phyloP scores from a whole-genome alignment of 2,797 vertebrate genomes.

The Pangasius mekongensis region DNA sequence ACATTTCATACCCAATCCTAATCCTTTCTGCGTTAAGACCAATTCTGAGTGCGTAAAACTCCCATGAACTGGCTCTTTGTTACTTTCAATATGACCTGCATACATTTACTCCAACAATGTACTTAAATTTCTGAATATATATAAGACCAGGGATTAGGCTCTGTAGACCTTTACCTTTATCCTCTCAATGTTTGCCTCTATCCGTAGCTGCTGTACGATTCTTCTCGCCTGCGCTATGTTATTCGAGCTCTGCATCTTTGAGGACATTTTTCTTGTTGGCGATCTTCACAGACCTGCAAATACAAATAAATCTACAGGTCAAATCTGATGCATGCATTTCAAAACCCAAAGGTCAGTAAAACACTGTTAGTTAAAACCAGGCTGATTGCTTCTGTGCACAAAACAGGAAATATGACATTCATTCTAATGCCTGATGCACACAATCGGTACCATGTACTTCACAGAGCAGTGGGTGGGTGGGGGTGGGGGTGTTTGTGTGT shows the following conservation, averaged over 20 bases:
- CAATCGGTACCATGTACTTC: background rate
- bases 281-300: conserved; percentile 49
- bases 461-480: background rate
- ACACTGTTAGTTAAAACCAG: background rate
- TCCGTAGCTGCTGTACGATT: conserved; percentile 86
- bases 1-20: background rate
- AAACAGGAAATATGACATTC: background rate
- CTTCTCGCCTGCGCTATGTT: conserved; percentile 83
- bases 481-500: too few relatives aligned
- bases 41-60: background rate
- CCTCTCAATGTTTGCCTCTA: conserved; percentile 89
- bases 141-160: background rate
- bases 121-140: background rate
- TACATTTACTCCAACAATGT: background rate
- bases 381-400: background rate
- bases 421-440: background rate
- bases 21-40: background rate
- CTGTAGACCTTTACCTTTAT: conserved; percentile 81
- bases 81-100: background rate
- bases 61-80: background rate
- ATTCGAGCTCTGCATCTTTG: conserved; percentile 85
- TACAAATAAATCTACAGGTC: conserved; percentile 26
- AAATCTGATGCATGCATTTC: background rate
- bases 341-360: background rate
- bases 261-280: conserved; percentile 77